Percentiles rank a stretch among this genome's conserved stretches.
These are phyloP conservation scores for Cydia amplana DNA, from an alignment of 1,140 invertebrate species.

Conservation along the genomic window DNA sequence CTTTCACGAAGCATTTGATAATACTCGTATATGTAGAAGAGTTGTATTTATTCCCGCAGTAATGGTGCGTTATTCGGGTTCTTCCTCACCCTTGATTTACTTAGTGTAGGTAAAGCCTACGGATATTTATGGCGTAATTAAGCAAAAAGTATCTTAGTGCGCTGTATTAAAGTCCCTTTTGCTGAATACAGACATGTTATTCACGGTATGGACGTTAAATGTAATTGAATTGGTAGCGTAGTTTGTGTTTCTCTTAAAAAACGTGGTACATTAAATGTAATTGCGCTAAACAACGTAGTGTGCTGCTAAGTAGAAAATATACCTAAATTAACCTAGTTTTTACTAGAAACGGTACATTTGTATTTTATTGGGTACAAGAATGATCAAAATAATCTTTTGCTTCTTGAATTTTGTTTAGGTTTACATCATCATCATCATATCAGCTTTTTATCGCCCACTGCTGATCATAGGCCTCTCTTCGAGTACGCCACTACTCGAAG, in stretches of 20 bases:
- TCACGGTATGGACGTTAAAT: slow-evolving; percentile 8
- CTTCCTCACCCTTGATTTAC: slow-evolving; percentile 25
- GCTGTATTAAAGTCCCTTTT: neutral
- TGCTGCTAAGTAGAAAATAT: neutral
- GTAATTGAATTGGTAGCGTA: slow-evolving; percentile 24
- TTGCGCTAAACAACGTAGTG: neutral
- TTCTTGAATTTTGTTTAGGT: no score
- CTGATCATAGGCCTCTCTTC: no score
- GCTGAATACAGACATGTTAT: neutral
- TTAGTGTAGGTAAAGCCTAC: slow-evolving; percentile 26
- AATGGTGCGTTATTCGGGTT: slow-evolving; percentile 30
- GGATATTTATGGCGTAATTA: neutral
- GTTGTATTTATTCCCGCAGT: slow-evolving; percentile 42
- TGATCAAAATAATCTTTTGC: no score
- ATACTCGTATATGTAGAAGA: slow-evolving; percentile 43
- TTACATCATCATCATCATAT: no score
- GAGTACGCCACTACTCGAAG: no score
- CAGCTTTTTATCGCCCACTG: no score
- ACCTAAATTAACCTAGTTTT: no score
- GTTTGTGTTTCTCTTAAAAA: neutral
- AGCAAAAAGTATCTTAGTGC: neutral
- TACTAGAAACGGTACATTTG: no score
- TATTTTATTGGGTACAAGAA: no score
- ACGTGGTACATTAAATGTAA: neutral
- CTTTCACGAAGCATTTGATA: slow-evolving; percentile 53